Evolutionary conservation across 2,888 invertebrate genomes (phyloP).

Genomic region (Orchesellides sinensis): DNA sequence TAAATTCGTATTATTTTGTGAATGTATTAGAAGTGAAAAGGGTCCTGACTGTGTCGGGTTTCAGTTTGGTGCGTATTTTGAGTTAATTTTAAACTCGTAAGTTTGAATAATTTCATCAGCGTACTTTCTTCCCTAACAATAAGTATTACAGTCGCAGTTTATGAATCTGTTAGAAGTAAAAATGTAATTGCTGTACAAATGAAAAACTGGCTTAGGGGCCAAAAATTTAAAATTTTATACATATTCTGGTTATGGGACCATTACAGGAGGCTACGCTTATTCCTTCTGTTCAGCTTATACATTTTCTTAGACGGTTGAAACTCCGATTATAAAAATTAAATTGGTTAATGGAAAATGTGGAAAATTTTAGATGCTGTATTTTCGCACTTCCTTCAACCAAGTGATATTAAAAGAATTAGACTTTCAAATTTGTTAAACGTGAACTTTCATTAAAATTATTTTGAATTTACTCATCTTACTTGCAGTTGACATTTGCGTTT

Average conservation of each 20-base stretch:
- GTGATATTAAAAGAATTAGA: conserved; percentile 48
- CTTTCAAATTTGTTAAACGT: too few species aligned
- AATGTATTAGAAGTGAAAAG: neutral
- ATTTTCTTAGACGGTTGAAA: neutral
- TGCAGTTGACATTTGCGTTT: neutral
- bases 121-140: conserved; percentile 20
- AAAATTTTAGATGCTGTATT: conserved; percentile 34
- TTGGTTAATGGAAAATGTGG: conserved; percentile 3
- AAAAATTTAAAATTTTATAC: conserved; percentile 11
- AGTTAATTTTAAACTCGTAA: neutral
- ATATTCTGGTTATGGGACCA: conserved; percentile 60
- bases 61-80: neutral
- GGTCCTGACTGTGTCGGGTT: conserved; percentile 22
- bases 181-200: conserved; percentile 20
- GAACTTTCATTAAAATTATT: too few species aligned
- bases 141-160: conserved; percentile 24
- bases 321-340: neutral
- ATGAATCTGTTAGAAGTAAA: neutral
- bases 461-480: too few species aligned
- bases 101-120: conserved; percentile 5
- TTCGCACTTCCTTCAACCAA: conserved; percentile 43
- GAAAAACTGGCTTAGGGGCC: conserved; percentile 32
- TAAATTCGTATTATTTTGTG: conserved; percentile 6
- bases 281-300: conserved; percentile 10
- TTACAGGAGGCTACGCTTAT: neutral